Evolutionary conservation across 1,140 invertebrate species (phyloP).

Genomic region (Caligus rogercresseyi): DNA sequence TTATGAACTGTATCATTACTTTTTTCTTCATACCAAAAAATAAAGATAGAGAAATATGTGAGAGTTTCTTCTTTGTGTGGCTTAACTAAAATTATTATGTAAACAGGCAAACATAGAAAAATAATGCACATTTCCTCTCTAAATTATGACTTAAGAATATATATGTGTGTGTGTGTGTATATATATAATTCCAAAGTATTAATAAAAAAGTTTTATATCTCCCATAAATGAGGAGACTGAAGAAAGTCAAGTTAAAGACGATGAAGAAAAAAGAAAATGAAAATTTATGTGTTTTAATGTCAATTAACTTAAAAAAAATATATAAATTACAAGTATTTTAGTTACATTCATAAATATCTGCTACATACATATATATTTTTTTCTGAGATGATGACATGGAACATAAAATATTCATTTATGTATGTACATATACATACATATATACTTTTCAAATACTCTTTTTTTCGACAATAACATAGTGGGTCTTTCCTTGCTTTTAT

Average conservation of each 20-base stretch:
- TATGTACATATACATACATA: not conserved
- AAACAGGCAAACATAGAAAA: too few relatives aligned
- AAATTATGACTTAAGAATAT: not conserved
- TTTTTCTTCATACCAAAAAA: not conserved
- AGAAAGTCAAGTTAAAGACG: not conserved
- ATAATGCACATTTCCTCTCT: not conserved
- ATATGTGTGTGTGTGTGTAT: not conserved
- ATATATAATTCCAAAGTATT: not conserved
- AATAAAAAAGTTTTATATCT: not conserved
- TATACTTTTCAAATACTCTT: too few relatives aligned
- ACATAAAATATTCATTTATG: not conserved
- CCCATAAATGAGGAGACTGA: not conserved
- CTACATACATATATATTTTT: slow-evolving; percentile 1
- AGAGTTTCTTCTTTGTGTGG: not conserved
- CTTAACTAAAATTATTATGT: not conserved
- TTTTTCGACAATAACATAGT: too few relatives aligned
- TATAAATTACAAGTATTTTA: not conserved
- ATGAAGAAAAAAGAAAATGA: not conserved
- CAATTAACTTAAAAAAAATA: not conserved
- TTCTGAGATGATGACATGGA: not conserved
- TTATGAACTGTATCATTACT: too few relatives aligned
- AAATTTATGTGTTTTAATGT: not conserved
- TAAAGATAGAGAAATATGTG: not conserved
- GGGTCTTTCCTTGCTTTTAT: too few relatives aligned
- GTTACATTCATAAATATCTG: too few relatives aligned